phyloP scores from a whole-genome alignment of 2,888 invertebrate species.

The Mongoloraphidia duomilia region DNA sequence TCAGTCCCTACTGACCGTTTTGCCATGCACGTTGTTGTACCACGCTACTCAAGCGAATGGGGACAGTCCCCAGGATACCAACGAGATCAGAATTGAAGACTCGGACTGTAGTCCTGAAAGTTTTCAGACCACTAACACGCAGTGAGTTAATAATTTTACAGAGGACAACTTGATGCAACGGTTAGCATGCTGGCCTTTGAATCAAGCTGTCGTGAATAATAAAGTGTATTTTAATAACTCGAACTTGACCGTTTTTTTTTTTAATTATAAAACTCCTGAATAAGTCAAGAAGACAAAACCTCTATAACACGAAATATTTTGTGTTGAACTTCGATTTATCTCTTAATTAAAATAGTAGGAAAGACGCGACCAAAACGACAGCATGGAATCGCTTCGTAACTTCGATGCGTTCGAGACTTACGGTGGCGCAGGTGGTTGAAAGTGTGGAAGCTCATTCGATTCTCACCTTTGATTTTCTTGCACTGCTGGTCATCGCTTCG shows the following conservation, averaged over 20 bases:
- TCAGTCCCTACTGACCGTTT: constrained; percentile 42
- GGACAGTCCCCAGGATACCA: constrained; percentile 12
- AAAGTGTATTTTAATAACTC: no score
- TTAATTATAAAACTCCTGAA: no score
- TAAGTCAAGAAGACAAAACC: no score
- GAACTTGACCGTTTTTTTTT: no score
- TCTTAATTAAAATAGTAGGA: no score
- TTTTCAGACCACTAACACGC: no score
- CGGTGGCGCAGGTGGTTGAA: constrained; percentile 56
- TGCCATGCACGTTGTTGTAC: constrained; percentile 47
- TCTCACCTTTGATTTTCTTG: constrained; percentile 63
- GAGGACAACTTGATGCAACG: no score
- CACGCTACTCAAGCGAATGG: constrained; percentile 21
- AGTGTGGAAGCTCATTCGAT: constrained; percentile 50
- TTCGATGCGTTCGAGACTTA: constrained; percentile 49
- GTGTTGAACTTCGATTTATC: no score
- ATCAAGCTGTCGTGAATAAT: no score
- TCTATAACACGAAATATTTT: no score
- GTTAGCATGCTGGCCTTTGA: no score
- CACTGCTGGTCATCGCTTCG: constrained; percentile 56
- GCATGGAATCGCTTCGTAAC: constrained; percentile 49
- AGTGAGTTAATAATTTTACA: no score
- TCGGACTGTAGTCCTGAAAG: background rate
- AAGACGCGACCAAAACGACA: constrained; percentile 16
- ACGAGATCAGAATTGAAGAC: constrained; percentile 17